Percentiles rank a stretch among this genome's conserved stretches.
These are phyloP conservation scores for Cyclopterus lumpus DNA, from an alignment of 2,797 vertebrate species.

Conservation along the genomic window DNA sequence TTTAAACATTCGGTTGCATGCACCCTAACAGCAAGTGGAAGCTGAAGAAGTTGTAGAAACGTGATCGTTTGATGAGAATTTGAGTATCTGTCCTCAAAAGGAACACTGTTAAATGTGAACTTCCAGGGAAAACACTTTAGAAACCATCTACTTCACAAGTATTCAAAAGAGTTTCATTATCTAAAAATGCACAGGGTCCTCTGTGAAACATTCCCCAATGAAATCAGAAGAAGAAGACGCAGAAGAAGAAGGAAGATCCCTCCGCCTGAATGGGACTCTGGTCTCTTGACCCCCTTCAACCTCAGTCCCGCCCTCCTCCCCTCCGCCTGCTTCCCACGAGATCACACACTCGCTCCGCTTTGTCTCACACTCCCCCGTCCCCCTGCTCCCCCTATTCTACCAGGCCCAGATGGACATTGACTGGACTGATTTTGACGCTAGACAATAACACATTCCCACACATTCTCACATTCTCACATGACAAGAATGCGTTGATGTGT, in stretches of 20 bases:
- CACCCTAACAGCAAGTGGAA: not conserved
- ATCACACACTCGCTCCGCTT: constrained; percentile 43
- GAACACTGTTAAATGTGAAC: not conserved
- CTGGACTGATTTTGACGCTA: constrained; percentile 56
- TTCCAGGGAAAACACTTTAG: not conserved
- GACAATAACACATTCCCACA: constrained; percentile 61
- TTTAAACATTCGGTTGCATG: not conserved
- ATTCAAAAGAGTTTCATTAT: not conserved
- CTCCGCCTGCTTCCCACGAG: constrained; percentile 34
- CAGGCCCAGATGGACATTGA: constrained; percentile 73
- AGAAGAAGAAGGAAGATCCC: not conserved
- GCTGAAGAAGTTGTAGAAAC: not conserved
- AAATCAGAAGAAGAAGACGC: not conserved
- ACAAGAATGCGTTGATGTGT: too few species aligned
- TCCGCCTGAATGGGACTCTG: constrained; percentile 23
- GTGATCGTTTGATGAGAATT: not conserved
- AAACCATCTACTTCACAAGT: not conserved
- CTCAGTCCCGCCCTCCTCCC: constrained; percentile 33
- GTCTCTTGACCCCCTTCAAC: constrained; percentile 62
- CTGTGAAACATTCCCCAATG: not conserved
- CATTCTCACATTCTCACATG: constrained; percentile 35
- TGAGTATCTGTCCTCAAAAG: not conserved
- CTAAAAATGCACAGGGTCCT: not conserved
- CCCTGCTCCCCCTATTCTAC: constrained; percentile 29
- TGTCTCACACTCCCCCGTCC: constrained; percentile 10